These are phyloP conservation scores for Rhipidura dahli DNA, from an alignment of 2,113 vertebrate genomes.

Conservation along the genomic window DNA sequence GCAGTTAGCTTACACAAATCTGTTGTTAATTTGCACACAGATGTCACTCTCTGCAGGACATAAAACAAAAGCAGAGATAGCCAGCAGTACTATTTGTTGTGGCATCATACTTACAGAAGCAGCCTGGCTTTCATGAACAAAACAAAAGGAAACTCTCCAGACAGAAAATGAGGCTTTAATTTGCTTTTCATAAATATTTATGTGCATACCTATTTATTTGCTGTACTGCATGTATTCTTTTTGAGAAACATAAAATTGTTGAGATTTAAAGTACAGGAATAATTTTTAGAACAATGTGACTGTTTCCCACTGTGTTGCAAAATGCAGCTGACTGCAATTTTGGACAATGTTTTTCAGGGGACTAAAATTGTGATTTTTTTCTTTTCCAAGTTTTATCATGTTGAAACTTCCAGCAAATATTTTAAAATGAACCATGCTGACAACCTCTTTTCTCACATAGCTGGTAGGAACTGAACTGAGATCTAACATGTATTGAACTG, in stretches of 20 bases:
- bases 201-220: not conserved
- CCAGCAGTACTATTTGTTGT: slow-evolving; percentile 74
- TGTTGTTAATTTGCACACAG: slow-evolving; percentile 81
- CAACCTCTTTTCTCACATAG: not conserved
- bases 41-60: slow-evolving; percentile 78
- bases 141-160: slow-evolving; percentile 68
- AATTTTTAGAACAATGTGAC: not conserved
- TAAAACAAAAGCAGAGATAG: slow-evolving; percentile 75
- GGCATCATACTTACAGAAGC: slow-evolving; percentile 70
- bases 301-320: not conserved
- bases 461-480: not conserved
- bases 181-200: slow-evolving; percentile 52
- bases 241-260: not conserved
- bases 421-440: not conserved
- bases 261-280: not conserved
- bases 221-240: not conserved
- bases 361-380: not conserved
- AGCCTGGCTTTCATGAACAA: slow-evolving; percentile 53
- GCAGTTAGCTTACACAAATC: slow-evolving; percentile 71
- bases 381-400: not conserved
- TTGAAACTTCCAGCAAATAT: not conserved
- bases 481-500: not conserved
- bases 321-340: not conserved
- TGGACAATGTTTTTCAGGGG: not conserved
- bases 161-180: slow-evolving; percentile 56